Base-by-base conservation (phyloP, 2,797 vertebrate genomes). In the Trematocara caparti region DNA sequence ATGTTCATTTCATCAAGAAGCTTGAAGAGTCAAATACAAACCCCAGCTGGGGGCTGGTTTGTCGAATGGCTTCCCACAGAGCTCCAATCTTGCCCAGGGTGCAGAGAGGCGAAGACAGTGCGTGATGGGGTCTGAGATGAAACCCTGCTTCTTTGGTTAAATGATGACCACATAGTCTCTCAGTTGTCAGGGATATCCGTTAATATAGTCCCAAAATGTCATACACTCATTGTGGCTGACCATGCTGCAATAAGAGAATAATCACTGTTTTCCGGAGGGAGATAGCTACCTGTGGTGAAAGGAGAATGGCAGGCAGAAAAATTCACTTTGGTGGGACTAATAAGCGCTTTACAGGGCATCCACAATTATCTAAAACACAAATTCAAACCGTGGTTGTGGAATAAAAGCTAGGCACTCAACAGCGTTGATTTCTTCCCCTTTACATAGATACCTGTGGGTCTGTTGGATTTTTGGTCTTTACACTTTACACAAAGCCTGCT, bases 31-130 rank as follows among this genome's bases (percentile, higher is more conserved):
- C 95, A 95, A 97, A 97, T 92, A 91, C 94, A 95, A 48, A 95
- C 92, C 97, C 92, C 96, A 96, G 97, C 93, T 95, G 97, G 96
- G 80, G 96, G 95, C 95, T 95, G 93, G 94, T 97, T 95, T 96
- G 93, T 95, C 96, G 94, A 97, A 96, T 91, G 96, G 97, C 95
- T 96, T 97, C 97, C 97, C 96, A 96, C 97, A 96, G 97, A 95
- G 97, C 95, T 91, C 93, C 94, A 95, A 83, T 89, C 89, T 89
- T 90, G 82, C 90, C 88, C 83, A 72, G 81, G 76, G 85, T 89
- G 85, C 69, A 88, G 86, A 94, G 94, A 93, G 93, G 94, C 92
- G 90, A 94, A 92, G 91, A 84, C 88, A 93, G 94, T 95, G 82
- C 14, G 66, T 24, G 73, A 83, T 59, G 94, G 94, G 94, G 88